phyloP scores from a whole-genome alignment of 1,140 invertebrate species.

The Pararge aegeria region DNA sequence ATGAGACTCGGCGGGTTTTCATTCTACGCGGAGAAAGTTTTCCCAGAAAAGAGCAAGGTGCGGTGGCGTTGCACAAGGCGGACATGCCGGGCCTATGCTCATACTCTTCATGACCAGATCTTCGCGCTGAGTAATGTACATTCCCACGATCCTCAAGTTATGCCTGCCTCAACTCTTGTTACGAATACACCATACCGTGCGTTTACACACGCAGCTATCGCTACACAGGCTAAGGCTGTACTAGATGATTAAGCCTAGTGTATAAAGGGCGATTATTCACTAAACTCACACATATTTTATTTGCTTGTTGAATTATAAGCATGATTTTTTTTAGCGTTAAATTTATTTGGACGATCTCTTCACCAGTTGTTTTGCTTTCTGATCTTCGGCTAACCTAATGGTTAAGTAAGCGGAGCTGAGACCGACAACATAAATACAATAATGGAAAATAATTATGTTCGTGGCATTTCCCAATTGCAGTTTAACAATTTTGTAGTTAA shows the following conservation, averaged over 20 bases:
- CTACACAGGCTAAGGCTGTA: constrained; percentile 54
- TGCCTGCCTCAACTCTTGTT: constrained; percentile 29
- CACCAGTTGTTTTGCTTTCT: too few species aligned
- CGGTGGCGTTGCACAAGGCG: constrained; percentile 76
- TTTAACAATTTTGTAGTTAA: too few species aligned
- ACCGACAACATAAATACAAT: too few species aligned
- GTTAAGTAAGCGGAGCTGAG: too few species aligned
- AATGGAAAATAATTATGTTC: too few species aligned
- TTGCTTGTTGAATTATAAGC: too few species aligned
- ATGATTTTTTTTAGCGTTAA: too few species aligned
- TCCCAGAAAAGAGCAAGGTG: constrained; percentile 76
- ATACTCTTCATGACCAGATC: constrained; percentile 74
- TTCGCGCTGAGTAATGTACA: constrained; percentile 77
- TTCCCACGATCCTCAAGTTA: constrained; percentile 66
- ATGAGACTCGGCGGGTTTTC: constrained; percentile 75
- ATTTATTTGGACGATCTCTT: too few species aligned
- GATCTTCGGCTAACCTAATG: too few species aligned
- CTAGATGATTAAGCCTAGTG: constrained; percentile 46
- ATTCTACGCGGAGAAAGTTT: constrained; percentile 78
- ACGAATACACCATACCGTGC: constrained; percentile 31
- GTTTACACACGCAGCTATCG: constrained; percentile 41
- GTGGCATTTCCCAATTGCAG: too few species aligned
- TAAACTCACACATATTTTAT: too few species aligned
- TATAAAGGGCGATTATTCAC: too few species aligned
- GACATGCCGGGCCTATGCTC: constrained; percentile 77